A percentile compares a stretch with the other conserved stretches of the same genome.
These are phyloP conservation scores for Mesoligia furuncula DNA, from an alignment of 2,888 invertebrate genomes.

Conservation along the genomic window DNA sequence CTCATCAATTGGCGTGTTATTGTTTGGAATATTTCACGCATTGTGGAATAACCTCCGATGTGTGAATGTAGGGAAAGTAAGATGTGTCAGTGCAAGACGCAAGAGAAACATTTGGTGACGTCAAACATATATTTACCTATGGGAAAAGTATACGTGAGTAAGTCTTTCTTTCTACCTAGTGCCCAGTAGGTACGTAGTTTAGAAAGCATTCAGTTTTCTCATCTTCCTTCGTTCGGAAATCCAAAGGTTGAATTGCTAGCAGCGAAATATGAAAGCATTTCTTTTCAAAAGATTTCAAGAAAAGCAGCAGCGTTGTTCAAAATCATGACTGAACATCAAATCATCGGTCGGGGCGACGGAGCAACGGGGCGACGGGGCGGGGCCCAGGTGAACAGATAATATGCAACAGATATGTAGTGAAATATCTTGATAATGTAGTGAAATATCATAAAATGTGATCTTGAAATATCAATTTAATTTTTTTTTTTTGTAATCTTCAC, in stretches of 20 bases:
- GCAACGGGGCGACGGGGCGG: too few relatives aligned
- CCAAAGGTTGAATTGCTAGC: not conserved
- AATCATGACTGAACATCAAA: not conserved
- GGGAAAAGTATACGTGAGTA: not conserved
- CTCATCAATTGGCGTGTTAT: constrained; percentile 27
- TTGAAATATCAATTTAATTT: too few relatives aligned
- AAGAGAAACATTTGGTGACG: constrained; percentile 20
- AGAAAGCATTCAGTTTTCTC: not conserved
- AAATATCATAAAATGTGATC: too few relatives aligned
- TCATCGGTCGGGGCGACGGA: too few relatives aligned
- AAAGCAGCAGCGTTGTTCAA: not conserved
- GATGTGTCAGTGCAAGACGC: constrained; percentile 32
- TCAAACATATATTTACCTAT: constrained; percentile 3
- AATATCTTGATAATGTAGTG: not conserved
- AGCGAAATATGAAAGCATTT: not conserved
- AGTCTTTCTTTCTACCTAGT: not conserved
- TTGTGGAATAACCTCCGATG: constrained; percentile 14
- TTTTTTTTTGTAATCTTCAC: not conserved
- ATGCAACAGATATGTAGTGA: not conserved
- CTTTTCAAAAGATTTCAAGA: not conserved
- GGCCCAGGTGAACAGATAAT: too few relatives aligned
- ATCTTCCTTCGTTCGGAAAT: not conserved
- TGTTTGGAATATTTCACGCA: constrained; percentile 17
- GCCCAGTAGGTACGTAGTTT: not conserved
- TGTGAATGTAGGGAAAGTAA: constrained; percentile 1